Evolutionary conservation across 1,140 invertebrate genomes (phyloP).

Genomic region (Acromyrmex charruanus): DNA sequence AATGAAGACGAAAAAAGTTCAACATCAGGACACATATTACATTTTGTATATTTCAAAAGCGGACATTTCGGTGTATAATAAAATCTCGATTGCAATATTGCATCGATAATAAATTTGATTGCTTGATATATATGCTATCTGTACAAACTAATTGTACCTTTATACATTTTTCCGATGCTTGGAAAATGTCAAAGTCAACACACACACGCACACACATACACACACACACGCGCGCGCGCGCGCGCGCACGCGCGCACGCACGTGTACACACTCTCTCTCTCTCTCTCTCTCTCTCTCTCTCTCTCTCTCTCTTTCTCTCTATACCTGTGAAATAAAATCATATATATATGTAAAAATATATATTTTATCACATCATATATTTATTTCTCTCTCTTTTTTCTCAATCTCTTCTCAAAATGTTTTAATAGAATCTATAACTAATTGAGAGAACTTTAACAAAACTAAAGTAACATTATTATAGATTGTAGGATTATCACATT

Average conservation of each 20-base stretch:
- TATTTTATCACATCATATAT: background rate
- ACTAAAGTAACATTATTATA: background rate
- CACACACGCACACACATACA: too few relatives aligned
- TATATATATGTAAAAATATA: background rate
- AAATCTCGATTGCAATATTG: constrained; percentile 39
- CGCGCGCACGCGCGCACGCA: too few relatives aligned
- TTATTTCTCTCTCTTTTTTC: background rate
- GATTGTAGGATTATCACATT: background rate
- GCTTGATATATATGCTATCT: constrained; percentile 14
- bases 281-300: too few relatives aligned
- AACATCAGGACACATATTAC: constrained; percentile 3
- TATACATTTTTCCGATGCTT: constrained; percentile 24
- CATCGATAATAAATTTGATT: constrained; percentile 20
- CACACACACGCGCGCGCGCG: too few relatives aligned
- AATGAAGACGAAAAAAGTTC: constrained; percentile 21
- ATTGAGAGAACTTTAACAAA: background rate
- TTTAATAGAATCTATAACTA: constrained; percentile 5
- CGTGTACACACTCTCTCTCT: too few relatives aligned
- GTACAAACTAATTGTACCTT: constrained; percentile 18
- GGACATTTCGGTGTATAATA: constrained; percentile 1
- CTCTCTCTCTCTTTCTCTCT: too few relatives aligned
- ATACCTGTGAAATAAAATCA: background rate
- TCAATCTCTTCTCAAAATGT: background rate
- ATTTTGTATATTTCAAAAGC: constrained; percentile 19
- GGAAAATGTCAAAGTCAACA: constrained; percentile 21